phyloP scores from a whole-genome alignment of 2,797 vertebrate species.

The Staurois parvus region DNA sequence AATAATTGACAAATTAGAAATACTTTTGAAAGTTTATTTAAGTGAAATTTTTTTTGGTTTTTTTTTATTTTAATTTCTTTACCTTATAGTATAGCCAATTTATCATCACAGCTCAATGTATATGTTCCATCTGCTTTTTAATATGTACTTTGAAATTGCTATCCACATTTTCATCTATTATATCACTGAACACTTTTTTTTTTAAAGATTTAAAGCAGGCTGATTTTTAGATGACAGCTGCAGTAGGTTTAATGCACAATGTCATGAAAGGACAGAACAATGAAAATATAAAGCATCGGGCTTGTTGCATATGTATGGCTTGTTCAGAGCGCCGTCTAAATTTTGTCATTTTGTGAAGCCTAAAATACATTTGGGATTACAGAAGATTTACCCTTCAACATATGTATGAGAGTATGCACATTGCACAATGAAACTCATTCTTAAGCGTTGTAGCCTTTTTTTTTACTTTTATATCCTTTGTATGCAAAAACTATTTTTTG shows the following conservation, averaged over 20 bases:
- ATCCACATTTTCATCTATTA: slow-evolving; percentile 60
- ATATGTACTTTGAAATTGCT: slow-evolving; percentile 64
- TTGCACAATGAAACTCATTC: slow-evolving; percentile 63
- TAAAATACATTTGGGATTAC: slow-evolving; percentile 70
- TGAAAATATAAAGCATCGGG: slow-evolving; percentile 70
- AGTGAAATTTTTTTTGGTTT: neutral
- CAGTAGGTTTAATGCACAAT: slow-evolving; percentile 70
- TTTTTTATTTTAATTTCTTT: neutral
- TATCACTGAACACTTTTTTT: slow-evolving; percentile 63
- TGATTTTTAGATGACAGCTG: slow-evolving; percentile 68
- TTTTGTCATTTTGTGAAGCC: slow-evolving; percentile 69
- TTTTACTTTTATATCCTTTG: slow-evolving; percentile 33
- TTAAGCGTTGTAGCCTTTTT: slow-evolving; percentile 57
- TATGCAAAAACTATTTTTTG: slow-evolving; percentile 23
- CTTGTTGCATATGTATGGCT: slow-evolving; percentile 72
- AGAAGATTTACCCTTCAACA: slow-evolving; percentile 71
- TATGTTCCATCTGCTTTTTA: slow-evolving; percentile 56
- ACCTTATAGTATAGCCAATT: neutral
- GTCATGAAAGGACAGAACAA: slow-evolving; percentile 70
- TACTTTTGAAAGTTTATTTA: slow-evolving; percentile 8
- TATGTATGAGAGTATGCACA: slow-evolving; percentile 65
- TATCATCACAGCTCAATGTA: slow-evolving; percentile 46
- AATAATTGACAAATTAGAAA: slow-evolving; percentile 37
- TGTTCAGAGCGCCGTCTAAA: slow-evolving; percentile 68
- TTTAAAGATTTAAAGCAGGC: slow-evolving; percentile 66